These are phyloP conservation scores for Campoplex nolae DNA, from an alignment of 2,888 invertebrate species.

Conservation along the genomic window DNA sequence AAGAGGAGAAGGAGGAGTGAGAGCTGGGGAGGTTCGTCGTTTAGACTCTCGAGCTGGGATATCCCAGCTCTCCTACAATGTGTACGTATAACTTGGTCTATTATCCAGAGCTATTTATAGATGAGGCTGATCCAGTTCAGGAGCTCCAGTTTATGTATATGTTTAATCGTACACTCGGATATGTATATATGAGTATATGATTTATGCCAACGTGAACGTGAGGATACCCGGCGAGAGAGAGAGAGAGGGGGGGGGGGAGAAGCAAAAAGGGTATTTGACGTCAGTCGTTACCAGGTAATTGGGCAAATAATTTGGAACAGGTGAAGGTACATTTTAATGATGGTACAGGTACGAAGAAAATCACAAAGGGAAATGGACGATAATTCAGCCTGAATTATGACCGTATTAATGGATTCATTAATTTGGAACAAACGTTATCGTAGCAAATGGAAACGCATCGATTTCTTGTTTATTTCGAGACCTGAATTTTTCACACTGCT, in stretches of 20 bases:
- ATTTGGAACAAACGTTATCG: not conserved
- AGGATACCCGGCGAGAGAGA: conserved; percentile 2
- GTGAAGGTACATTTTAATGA: conserved; percentile 1
- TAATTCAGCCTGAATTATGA: conserved; percentile 1
- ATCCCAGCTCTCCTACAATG: not conserved
- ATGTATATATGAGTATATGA: conserved; percentile 6
- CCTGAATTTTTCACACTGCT: not conserved
- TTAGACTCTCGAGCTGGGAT: conserved; percentile 13
- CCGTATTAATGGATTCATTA: not conserved
- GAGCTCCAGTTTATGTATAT: conserved; percentile 18
- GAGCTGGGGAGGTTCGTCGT: not conserved
- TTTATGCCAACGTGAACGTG: conserved; percentile 25
- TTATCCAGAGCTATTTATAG: conserved; percentile 54
- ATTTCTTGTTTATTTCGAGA: not conserved
- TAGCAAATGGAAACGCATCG: not conserved
- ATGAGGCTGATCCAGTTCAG: conserved; percentile 46
- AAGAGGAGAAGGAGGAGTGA: not conserved
- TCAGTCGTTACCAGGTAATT: conserved; percentile 32
- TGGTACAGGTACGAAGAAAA: not conserved
- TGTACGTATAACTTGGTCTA: conserved; percentile 31
- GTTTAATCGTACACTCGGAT: conserved; percentile 5
- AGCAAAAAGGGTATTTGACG: conserved; percentile 25
- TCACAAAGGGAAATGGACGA: not conserved
- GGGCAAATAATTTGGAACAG: conserved; percentile 1
- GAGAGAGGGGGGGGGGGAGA: not conserved